phyloP scores from a whole-genome alignment of 1,140 invertebrate genomes.

The Pseudomyrmex dendroicus region DNA sequence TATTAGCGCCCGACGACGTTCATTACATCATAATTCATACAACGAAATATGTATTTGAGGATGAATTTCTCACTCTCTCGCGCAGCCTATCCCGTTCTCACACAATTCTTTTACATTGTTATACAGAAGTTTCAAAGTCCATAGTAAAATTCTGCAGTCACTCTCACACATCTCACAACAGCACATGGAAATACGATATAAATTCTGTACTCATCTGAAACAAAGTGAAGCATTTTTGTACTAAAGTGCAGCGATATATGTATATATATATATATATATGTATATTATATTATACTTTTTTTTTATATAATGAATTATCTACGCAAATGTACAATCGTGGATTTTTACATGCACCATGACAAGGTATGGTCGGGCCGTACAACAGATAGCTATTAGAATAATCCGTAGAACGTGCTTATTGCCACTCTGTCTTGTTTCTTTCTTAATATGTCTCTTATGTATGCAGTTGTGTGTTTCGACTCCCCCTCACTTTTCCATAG shows the following conservation, averaged over 20 bases:
- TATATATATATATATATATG: not conserved
- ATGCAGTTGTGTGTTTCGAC: not conserved
- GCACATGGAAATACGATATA: constrained; percentile 77
- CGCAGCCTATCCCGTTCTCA: constrained; percentile 37
- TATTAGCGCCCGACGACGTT: constrained; percentile 35
- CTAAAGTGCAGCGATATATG: constrained; percentile 83
- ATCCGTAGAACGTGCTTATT: constrained; percentile 44
- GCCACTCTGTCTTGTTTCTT: constrained; percentile 27
- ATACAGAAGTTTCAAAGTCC: constrained; percentile 48
- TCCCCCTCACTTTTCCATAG: not conserved
- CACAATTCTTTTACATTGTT: constrained; percentile 69
- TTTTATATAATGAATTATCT: constrained; percentile 76
- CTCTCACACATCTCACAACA: constrained; percentile 76
- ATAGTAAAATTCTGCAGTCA: constrained; percentile 74
- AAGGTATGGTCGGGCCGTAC: constrained; percentile 73
- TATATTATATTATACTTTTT: constrained; percentile 71
- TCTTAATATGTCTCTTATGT: constrained; percentile 7
- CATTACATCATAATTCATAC: constrained; percentile 9
- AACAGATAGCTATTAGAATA: constrained; percentile 62
- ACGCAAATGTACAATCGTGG: constrained; percentile 81
- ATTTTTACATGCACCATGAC: constrained; percentile 78
- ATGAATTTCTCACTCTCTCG: constrained; percentile 29
- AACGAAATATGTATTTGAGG: constrained; percentile 49
- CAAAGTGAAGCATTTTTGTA: constrained; percentile 83
- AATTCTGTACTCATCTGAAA: constrained; percentile 75